Evolutionary conservation across 2,113 vertebrate species (phyloP).

Genomic region (Ctenomys sociabilis): DNA sequence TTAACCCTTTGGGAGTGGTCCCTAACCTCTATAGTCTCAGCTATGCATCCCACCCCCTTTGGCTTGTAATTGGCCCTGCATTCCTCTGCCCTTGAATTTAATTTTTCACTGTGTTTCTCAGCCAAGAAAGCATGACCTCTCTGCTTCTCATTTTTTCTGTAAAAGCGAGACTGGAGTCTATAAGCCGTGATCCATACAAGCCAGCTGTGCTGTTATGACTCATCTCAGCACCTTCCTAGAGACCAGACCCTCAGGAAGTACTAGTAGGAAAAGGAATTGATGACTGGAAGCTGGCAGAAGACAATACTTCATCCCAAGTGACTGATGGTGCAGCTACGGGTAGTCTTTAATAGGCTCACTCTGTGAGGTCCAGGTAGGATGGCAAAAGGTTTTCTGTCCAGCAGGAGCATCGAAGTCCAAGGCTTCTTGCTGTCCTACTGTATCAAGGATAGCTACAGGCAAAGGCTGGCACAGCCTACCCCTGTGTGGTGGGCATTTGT

Average conservation of each 20-base stretch:
- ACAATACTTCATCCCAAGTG: no score
- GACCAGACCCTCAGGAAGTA: neutral
- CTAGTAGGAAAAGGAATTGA: neutral
- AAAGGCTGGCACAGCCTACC: rapidly evolving
- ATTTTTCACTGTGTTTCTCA: neutral
- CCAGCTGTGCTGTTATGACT: rapidly evolving
- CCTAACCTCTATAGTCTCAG: no score
- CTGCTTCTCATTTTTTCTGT: neutral
- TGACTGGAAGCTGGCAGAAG: neutral
- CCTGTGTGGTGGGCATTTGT: rapidly evolving
- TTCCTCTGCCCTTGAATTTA: neutral
- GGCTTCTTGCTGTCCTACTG: neutral
- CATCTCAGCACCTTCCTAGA: rapidly evolving
- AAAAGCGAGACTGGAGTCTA: neutral
- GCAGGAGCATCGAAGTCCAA: rapidly evolving
- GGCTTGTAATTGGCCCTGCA: no score
- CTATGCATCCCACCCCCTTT: rapidly evolving
- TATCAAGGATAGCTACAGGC: rapidly evolving
- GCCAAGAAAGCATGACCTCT: neutral
- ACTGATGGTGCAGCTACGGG: neutral
- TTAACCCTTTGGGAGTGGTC: neutral
- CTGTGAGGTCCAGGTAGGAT: neutral
- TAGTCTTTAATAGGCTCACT: neutral
- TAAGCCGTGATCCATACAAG: rapidly evolving
- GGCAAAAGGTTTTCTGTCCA: neutral